Evolutionary conservation across 2,113 vertebrate species (phyloP), one percentile per base, ranked within the genome.

Genomic region (Alligator mississippiensis): DNA sequence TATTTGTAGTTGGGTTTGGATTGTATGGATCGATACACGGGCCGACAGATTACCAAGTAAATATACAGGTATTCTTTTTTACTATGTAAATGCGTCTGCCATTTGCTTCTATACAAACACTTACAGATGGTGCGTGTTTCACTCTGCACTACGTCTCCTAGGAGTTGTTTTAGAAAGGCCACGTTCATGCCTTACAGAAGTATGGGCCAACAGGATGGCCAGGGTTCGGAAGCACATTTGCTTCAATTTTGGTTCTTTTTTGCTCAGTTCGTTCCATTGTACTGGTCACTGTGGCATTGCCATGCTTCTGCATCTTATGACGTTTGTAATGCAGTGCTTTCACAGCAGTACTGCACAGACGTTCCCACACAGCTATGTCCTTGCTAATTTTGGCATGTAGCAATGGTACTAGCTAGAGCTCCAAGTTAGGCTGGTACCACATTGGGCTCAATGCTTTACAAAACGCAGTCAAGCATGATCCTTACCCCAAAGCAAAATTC

Each of bases 31-130:
- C 99, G 72, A 99, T 99, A 97, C 99, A 99, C 1, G 99, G 99
- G 79, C 99, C 99, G 17, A 99, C 99, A 12, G 99, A 99, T 96
- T 99, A 99, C 96, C 99, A 99, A 98, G 99, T 99, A 68, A 99
- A 99, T 90, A 99, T 99, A 96, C 99, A 99, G 99, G 99, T 99
- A 98, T 75, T 38, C 84, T 47, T 18, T 68, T 88, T 60, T 12
- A 0, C 74, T 25, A 0, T 1, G 0, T 82, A 25, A 75, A 77
- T 54, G 3, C 9, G 16, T 34, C 18, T n/a, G 8, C 58, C 92
- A 59, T 19, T 74, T 74, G 70, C 70, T 74, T 19, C 70, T 38
- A 47, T 47, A 25, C 11, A 68, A 19, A 30, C 4, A 8, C 64
- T 68, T 47, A 19, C 30, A 12, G 30, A 17, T 21, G 21, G 9